These are phyloP conservation scores for Odontomyia ornata DNA, from an alignment of 2,888 invertebrate species.

Conservation along the genomic window DNA sequence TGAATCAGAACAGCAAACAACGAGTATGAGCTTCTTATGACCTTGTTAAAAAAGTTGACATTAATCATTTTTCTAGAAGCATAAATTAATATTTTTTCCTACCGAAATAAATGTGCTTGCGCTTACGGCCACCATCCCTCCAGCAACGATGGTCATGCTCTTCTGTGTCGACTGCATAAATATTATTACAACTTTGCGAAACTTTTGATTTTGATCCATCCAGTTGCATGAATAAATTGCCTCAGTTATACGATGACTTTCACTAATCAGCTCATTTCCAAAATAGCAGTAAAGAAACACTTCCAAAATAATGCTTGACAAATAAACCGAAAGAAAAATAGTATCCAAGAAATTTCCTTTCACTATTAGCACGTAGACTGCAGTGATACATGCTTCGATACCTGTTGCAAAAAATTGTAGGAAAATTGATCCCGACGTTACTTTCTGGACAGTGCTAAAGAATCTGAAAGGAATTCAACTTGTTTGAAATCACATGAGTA, in stretches of 20 bases:
- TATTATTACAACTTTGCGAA: conserved; percentile 64
- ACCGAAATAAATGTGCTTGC: conserved; percentile 68
- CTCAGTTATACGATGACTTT: conserved; percentile 66
- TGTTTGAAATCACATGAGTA: not conserved
- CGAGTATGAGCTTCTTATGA: conserved; percentile 38
- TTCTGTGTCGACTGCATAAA: conserved; percentile 67
- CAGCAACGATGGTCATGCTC: conserved; percentile 66
- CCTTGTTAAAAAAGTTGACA: not conserved
- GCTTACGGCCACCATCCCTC: conserved; percentile 66
- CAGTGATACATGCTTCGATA: conserved; percentile 22
- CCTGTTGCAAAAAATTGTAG: conserved; percentile 30
- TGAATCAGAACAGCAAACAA: conserved; percentile 42
- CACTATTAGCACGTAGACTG: not conserved
- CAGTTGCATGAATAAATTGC: conserved; percentile 68
- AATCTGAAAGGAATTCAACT: conserved; percentile 5
- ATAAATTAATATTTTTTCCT: conserved; percentile 46
- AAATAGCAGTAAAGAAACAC: conserved; percentile 68
- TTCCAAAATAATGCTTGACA: conserved; percentile 64
- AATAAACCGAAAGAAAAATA: not conserved
- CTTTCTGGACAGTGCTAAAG: not conserved
- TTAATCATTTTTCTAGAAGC: not conserved
- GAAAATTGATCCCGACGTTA: conserved; percentile 10
- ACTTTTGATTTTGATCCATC: conserved; percentile 65
- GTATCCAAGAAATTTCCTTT: not conserved
- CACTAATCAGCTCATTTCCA: conserved; percentile 65